Evolutionary conservation across 2,113 vertebrate genomes (phyloP).

Genomic region (Pseudolaguvia tuberculata): DNA sequence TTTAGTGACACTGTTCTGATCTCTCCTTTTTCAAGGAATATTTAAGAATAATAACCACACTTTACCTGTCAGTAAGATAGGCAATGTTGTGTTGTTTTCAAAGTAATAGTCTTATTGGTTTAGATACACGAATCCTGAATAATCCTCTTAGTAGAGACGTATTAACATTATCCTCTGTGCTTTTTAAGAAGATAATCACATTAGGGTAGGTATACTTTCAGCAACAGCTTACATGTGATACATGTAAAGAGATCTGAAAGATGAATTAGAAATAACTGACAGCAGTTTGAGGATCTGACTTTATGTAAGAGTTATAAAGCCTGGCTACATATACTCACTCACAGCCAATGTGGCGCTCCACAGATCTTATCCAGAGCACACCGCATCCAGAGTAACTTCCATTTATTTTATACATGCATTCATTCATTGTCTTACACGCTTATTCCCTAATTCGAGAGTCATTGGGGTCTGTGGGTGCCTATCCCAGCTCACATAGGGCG

Average conservation of each 20-base stretch:
- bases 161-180: constrained; percentile 21
- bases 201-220: constrained; percentile 22
- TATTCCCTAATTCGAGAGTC: too few species aligned
- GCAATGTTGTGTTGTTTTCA: constrained; percentile 10
- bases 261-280: background rate
- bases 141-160: constrained; percentile 28
- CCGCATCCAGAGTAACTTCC: too few species aligned
- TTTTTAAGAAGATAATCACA: constrained; percentile 34
- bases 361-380: too few species aligned
- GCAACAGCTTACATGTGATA: constrained; percentile 10
- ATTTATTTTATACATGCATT: too few species aligned
- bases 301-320: background rate
- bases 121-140: constrained; percentile 18
- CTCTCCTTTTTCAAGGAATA: background rate
- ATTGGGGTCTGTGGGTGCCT: too few species aligned
- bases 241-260: background rate
- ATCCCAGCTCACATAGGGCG: too few species aligned
- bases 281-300: background rate
- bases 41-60: background rate
- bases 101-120: constrained; percentile 31
- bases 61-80: background rate
- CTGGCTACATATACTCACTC: background rate
- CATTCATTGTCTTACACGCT: too few species aligned
- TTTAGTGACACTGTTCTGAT: background rate
- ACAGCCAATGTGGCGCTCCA: background rate